Evolutionary conservation across 1,140 invertebrate genomes (phyloP), one percentile per base, ranked within the genome.

Genomic region (Harlomillsia oculata): DNA sequence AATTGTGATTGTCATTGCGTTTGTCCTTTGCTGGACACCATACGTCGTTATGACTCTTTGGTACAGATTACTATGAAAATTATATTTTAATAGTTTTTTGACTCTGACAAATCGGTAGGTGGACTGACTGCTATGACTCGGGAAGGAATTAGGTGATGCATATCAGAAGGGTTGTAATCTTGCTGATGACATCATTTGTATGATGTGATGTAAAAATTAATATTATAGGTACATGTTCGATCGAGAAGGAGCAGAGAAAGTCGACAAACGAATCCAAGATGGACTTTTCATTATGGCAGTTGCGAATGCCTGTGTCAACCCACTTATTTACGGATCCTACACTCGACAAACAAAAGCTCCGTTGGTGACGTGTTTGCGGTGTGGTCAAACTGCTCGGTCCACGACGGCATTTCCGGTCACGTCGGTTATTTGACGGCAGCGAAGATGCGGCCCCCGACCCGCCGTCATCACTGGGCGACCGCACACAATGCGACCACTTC

Each of bases 41-140:
- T 85, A 87, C 59, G 79, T 80, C n/a, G 77, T 82, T 18, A 86
- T 87, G 76, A 80, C 78, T 1, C 64, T 85, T 9, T 85, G 83
- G 82, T 85, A 74, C 74, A n/a, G n/a, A n/a, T n/a, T n/a, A n/a
- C n/a, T n/a, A n/a, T n/a, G n/a, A n/a, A n/a, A n/a, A n/a, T n/a
- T n/a, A n/a, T n/a, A n/a, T n/a, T n/a, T n/a, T n/a, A n/a, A n/a
- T n/a, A n/a, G n/a, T n/a, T n/a, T n/a, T n/a, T n/a, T n/a, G n/a
- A n/a, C n/a, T n/a, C n/a, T n/a, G n/a, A n/a, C n/a, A n/a, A n/a
- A n/a, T n/a, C n/a, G n/a, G n/a, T n/a, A n/a, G n/a, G n/a, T n/a
- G n/a, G n/a, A n/a, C n/a, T n/a, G n/a, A n/a, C n/a, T n/a, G n/a
- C n/a, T n/a, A n/a, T n/a, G n/a, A n/a, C n/a, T n/a, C n/a, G n/a